Base-by-base conservation (phyloP, 2,888 invertebrate species). In the Nomada fucata region DNA sequence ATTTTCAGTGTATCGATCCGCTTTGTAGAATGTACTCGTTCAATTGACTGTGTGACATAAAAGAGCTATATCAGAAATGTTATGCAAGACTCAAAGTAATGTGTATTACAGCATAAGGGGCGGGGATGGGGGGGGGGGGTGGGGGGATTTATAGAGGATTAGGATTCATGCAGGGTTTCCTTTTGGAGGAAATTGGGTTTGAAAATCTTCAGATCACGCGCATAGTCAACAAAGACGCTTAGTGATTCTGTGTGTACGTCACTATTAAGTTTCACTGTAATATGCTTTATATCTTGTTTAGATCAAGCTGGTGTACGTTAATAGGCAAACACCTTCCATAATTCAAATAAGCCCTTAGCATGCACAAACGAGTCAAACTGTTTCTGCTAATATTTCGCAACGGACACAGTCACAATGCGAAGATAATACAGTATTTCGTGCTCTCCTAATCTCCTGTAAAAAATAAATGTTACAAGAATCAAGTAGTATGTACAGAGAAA, bases 161-260 rank as follows among this genome's bases (percentile, higher is more conserved):
- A 50, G n/a, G 50, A n/a, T 15, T 60, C 60, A 15, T 50, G 44
- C 4, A 9, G 20, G 59, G 60, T 50, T 70, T 44, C 26, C 44
- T 44, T 44, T 59, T n/a, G 59, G 26, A 47, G 26, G 26, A 59
- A 59, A 59, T 47, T 70, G 47, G 26, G 59, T 70, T 60, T 47
- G 59, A 70, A 70, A 70, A 59, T 59, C 59, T n/a, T 36, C 36
- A 13, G 36, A 26, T 47, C 50, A 47, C 29, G 47, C 29, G 29
- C 29, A 13, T 13, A 36, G 13, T 36, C 52, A 5, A 60, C 44
- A 47, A 60, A 60, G 47, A 60, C 47, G 15, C 47, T 69, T 26
- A 4, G 47, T 20, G 59, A 44, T 47, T 29, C 59, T 50, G 15
- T 23, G 29, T 70, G 60, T 20, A 59, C 47, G 60, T 20, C 15